A percentile compares a stretch with the other conserved stretches of the same genome.
Evolutionary conservation across 2,113 vertebrate species (phyloP).

Genomic region (Trichechus manatus): DNA sequence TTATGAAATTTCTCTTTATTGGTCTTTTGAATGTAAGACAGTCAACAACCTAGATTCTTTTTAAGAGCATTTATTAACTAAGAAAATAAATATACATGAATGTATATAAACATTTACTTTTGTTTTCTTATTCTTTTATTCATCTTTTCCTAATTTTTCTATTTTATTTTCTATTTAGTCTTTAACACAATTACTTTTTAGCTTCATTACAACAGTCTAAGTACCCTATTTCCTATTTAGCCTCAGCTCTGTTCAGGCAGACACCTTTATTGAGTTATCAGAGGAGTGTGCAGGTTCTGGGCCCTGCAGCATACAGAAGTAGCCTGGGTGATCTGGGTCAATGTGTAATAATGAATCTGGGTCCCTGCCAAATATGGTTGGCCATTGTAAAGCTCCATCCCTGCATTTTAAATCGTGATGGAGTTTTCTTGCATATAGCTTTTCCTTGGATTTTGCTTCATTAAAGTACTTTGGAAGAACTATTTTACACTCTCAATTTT

Average conservation of each 20-base stretch:
- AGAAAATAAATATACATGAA: slow-evolving; percentile 31
- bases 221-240: slow-evolving; percentile 12
- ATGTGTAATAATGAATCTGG: slow-evolving; percentile 40
- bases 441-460: slow-evolving; percentile 51
- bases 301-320: slow-evolving; percentile 13
- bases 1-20: slow-evolving; percentile 77
- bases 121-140: slow-evolving; percentile 50
- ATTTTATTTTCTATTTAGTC: background rate
- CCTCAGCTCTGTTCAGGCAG: slow-evolving; percentile 10
- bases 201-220: slow-evolving; percentile 26
- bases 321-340: slow-evolving; percentile 23
- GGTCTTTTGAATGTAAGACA: slow-evolving; percentile 60
- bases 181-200: slow-evolving; percentile 47
- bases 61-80: slow-evolving; percentile 52
- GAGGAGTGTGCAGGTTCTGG: slow-evolving; percentile 27
- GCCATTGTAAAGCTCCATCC: background rate
- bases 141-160: slow-evolving; percentile 20
- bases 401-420: slow-evolving; percentile 25
- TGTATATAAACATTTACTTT: background rate
- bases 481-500: background rate
- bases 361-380: slow-evolving; percentile 14
- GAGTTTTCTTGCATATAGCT: background rate
- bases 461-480: slow-evolving; percentile 12
- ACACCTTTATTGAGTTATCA: slow-evolving; percentile 70
- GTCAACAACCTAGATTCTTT: slow-evolving; percentile 53